Conservation (phyloP, 2,113 vertebrate genomes). For the Fulmarus glacialis region DNA sequence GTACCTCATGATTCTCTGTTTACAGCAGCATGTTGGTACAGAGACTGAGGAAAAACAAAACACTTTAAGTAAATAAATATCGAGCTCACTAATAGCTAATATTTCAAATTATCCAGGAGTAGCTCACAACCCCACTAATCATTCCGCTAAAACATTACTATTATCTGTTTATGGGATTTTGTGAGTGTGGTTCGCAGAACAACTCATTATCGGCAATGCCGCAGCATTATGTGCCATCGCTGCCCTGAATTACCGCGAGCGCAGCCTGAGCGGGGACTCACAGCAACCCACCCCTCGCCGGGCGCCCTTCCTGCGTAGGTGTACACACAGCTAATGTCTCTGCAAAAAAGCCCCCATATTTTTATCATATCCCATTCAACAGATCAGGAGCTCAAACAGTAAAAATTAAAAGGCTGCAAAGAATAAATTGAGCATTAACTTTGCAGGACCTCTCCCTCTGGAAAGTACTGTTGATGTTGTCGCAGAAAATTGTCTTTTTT, state of each 20-base stretch:
- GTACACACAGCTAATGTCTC: background rate
- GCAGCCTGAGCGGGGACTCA: background rate
- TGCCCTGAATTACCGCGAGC: background rate
- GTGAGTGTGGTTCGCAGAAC: background rate
- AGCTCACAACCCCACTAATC: background rate
- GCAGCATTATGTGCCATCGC: background rate
- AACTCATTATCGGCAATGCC: background rate
- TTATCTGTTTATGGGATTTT: background rate
- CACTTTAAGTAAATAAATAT: slow-evolving; percentile 3
- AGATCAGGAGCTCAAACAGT: background rate
- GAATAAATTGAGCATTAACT: slow-evolving; percentile 51
- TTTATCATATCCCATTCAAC: background rate
- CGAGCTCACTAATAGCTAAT: slow-evolving; percentile 1
- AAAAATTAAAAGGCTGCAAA: slow-evolving; percentile 47
- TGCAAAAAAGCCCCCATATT: background rate
- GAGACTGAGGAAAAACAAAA: background rate
- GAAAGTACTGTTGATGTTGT: background rate
- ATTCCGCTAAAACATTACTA: background rate
- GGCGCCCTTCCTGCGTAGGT: rapidly evolving
- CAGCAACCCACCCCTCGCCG: background rate
- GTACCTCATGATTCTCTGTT: background rate
- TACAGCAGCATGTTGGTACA: background rate
- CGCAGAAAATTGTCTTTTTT: slow-evolving; percentile 40
- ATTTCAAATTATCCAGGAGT: slow-evolving; percentile 17
- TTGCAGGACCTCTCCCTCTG: background rate